Evolutionary conservation across 1,140 invertebrate species (phyloP), one percentile per base, ranked within the genome.

Genomic region (Diorhabda carinulata): DNA sequence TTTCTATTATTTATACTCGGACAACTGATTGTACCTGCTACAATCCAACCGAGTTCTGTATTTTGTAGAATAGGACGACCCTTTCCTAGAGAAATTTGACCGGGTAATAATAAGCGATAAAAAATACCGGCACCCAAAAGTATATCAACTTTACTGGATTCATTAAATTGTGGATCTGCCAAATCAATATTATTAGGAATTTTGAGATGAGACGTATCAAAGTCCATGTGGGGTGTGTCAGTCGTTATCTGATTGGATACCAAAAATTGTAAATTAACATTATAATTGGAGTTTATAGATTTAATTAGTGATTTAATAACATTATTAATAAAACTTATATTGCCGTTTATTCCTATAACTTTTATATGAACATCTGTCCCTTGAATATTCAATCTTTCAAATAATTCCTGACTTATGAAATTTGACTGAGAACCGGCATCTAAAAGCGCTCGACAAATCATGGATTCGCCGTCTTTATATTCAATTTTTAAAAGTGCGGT

Each of bases 191-290:
- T 43, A 44, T 5, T 25, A 6, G 66, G 60, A 25, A 66, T 66
- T 42, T 70, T 67, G 10, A 61, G n/a, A 40, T 3, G 3, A 6
- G 10, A 9, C n/a, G 61, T n/a, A 41, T 63, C 56, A 43, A 71
- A 68, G 5, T 8, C n/a, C n/a, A n/a, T n/a, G n/a, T n/a, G n/a
- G n/a, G n/a, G n/a, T n/a, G n/a, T n/a, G n/a, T n/a, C n/a, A n/a
- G n/a, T n/a, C n/a, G n/a, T n/a, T n/a, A n/a, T n/a, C n/a, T n/a
- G n/a, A n/a, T n/a, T 61, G 2, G 64, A 57, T 43, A 70, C 65
- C 57, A 64, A 56, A 43, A 70, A 67, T 76, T 0, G 76, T 73
- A 69, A 79, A 76, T 62, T 3, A 9, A 43, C 10, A 8, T 9
- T 4, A 42, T 40, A 62, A 3, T 64, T n/a, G 40, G 76, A 77